Evolutionary conservation across 2,797 vertebrate species (phyloP).

Genomic region (Sciurus carolinensis): DNA sequence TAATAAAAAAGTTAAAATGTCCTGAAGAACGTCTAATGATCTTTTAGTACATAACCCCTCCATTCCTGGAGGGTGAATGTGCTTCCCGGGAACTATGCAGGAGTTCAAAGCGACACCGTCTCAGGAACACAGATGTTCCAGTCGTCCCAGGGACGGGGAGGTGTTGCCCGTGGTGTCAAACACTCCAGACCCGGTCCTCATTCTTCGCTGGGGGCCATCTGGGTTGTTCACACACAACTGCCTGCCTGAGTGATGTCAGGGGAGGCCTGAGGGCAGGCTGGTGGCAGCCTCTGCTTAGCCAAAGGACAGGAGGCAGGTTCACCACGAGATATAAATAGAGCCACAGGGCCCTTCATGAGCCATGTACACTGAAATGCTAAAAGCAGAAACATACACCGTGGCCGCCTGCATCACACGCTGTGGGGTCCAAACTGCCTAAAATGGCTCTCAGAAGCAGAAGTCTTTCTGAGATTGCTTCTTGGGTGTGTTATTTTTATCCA

Average conservation of each 20-base stretch:
- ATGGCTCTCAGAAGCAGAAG: slow-evolving; percentile 81
- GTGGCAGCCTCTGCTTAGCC: background rate
- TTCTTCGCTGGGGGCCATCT: background rate
- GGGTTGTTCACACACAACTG: slow-evolving; percentile 12
- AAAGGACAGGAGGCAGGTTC: slow-evolving; percentile 14
- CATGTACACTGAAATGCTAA: background rate
- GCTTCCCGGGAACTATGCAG: background rate
- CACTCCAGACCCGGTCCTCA: background rate
- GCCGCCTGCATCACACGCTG: slow-evolving; percentile 2
- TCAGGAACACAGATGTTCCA: background rate
- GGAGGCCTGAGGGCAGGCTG: background rate
- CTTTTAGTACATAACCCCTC: slow-evolving; percentile 23
- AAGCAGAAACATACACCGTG: background rate
- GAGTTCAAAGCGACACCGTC: background rate
- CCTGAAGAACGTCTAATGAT: background rate
- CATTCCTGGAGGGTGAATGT: background rate
- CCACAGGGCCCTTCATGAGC: slow-evolving; percentile 17
- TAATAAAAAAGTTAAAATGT: background rate
- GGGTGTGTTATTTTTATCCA: slow-evolving; percentile 87
- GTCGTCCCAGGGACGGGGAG: background rate
- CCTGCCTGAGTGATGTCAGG: slow-evolving; percentile 27
- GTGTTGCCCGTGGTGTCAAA: no score
- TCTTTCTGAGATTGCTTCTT: slow-evolving; percentile 80
- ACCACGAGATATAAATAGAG: slow-evolving; percentile 33
- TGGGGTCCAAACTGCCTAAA: slow-evolving; percentile 77